Evolutionary conservation across 2,113 vertebrate species (phyloP).

Genomic region (Pluvialis apricaria): DNA sequence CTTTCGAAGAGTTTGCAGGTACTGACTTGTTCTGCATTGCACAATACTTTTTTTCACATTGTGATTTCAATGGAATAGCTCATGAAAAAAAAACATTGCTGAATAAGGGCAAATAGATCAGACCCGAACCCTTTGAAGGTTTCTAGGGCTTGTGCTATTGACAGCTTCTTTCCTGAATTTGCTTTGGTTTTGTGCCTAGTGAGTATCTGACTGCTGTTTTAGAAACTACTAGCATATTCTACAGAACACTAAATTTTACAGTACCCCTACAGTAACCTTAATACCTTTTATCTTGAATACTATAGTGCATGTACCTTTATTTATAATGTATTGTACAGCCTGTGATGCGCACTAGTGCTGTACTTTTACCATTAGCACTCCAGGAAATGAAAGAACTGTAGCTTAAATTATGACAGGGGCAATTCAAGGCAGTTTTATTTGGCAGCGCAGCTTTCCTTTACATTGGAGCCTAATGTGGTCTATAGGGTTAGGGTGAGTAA

Average conservation of each 20-base stretch:
- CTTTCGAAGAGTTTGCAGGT: not conserved
- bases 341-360: constrained; percentile 33
- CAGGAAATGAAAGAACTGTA: constrained; percentile 37
- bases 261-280: constrained; percentile 53
- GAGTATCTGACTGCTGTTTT: constrained; percentile 27
- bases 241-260: constrained; percentile 63
- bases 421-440: not conserved
- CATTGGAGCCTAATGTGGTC: not conserved
- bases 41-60: not conserved
- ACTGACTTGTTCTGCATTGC: not conserved
- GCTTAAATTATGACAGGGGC: not conserved
- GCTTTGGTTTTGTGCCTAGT: constrained; percentile 33
- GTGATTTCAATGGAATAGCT: not conserved
- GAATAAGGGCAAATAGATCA: constrained; percentile 18
- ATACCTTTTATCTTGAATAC: constrained; percentile 59
- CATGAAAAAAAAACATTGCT: not conserved
- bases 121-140: constrained; percentile 3
- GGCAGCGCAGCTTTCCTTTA: not conserved
- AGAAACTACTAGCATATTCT: constrained; percentile 55
- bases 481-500: not conserved
- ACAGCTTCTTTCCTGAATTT: constrained; percentile 31
- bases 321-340: constrained; percentile 50
- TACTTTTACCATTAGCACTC: constrained; percentile 46
- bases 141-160: constrained; percentile 12
- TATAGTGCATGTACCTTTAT: constrained; percentile 38